Conservation (phyloP, 2,888 invertebrate genomes). For the Drosophila acutilabella region DNA sequence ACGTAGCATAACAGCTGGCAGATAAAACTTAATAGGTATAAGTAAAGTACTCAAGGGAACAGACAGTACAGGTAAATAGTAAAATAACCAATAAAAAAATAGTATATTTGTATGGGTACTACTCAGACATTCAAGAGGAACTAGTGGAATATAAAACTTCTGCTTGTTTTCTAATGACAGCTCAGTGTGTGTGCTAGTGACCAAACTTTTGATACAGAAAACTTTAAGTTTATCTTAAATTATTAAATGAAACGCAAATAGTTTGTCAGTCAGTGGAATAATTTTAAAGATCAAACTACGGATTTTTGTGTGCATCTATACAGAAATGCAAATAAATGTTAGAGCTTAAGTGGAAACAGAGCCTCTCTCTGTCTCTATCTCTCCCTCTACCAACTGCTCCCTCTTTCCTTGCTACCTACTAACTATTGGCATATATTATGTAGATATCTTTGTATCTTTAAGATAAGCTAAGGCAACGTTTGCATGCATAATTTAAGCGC, state of each 20-base stretch:
- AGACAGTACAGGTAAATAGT: too few relatives aligned
- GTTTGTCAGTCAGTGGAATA: conserved; percentile 5
- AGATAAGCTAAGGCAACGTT: conserved; percentile 50
- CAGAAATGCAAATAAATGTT: conserved; percentile 16
- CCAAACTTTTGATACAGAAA: background rate
- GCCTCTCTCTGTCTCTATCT: background rate
- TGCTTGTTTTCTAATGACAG: too few relatives aligned
- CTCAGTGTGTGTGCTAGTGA: background rate
- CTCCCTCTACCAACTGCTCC: background rate
- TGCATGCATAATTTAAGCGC: conserved; percentile 61
- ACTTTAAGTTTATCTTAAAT: background rate
- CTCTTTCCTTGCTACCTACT: background rate
- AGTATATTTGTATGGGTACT: too few relatives aligned
- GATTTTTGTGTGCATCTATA: background rate
- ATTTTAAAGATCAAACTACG: background rate
- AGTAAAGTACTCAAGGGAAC: too few relatives aligned
- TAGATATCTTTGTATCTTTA: conserved; percentile 43
- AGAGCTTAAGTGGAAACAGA: background rate
- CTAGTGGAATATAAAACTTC: too few relatives aligned
- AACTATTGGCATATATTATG: conserved; percentile 43
- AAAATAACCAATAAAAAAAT: too few relatives aligned
- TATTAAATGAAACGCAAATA: background rate
- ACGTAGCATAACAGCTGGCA: too few relatives aligned
- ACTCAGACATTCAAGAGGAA: too few relatives aligned
- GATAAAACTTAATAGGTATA: too few relatives aligned